Percentiles rank a stretch among this genome's conserved stretches.
These are phyloP conservation scores for Vimba vimba DNA, from an alignment of 2,113 vertebrate species.

Conservation along the genomic window DNA sequence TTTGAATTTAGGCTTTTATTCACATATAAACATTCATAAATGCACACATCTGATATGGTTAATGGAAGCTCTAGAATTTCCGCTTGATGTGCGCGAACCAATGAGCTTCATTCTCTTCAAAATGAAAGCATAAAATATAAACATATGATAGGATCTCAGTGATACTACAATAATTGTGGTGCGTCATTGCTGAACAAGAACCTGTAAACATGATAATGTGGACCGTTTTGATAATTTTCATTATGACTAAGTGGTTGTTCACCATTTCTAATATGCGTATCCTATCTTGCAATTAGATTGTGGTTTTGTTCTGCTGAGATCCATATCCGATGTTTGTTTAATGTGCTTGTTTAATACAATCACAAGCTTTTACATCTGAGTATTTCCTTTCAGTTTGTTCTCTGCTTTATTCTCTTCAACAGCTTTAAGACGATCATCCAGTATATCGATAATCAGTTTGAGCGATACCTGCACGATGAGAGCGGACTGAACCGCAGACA, in stretches of 20 bases:
- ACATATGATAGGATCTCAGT: background rate
- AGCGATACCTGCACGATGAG: conserved; percentile 87
- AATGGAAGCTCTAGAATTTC: too few species aligned
- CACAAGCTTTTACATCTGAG: conserved; percentile 35
- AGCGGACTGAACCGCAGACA: conserved; percentile 87
- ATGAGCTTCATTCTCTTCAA: background rate
- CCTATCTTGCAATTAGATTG: background rate
- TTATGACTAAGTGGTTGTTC: background rate
- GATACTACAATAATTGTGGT: background rate
- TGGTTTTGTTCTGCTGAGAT: background rate
- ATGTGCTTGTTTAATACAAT: background rate
- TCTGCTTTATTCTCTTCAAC: conserved; percentile 31
- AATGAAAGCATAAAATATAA: background rate
- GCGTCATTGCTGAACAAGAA: background rate
- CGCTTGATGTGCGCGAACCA: too few species aligned
- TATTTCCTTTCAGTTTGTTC: conserved; percentile 31
- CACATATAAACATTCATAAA: too few species aligned
- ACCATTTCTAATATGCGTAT: background rate
- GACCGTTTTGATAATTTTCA: background rate
- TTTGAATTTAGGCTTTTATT: too few species aligned
- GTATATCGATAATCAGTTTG: conserved; percentile 89
- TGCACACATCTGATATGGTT: too few species aligned
- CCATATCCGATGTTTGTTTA: background rate
- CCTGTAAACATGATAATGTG: conserved; percentile 11
- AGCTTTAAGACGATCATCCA: conserved; percentile 92